A percentile compares a stretch with the other conserved stretches of the same genome.
Conservation (phyloP, 1,140 invertebrate species). For the Apis laboriosa region DNA sequence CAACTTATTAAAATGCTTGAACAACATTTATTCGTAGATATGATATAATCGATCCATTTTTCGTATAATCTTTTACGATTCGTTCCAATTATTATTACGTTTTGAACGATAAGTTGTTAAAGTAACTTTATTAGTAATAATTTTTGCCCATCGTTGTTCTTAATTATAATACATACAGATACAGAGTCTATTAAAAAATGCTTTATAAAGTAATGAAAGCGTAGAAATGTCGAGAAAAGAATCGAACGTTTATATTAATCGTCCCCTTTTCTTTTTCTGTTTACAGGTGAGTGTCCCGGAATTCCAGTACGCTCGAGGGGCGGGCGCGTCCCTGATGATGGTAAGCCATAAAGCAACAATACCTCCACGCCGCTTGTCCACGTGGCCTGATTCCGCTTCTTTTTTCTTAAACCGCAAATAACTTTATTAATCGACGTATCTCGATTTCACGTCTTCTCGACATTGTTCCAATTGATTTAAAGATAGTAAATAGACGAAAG, state of each 20-base stretch:
- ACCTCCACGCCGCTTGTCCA: constrained; percentile 25
- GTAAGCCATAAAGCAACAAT: constrained; percentile 62
- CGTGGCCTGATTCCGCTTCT: constrained; percentile 13
- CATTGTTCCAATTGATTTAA: background rate
- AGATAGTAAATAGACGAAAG: background rate
- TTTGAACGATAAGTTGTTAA: no score
- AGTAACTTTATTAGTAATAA: no score
- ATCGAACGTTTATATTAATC: background rate
- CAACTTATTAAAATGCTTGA: no score
- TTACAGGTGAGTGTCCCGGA: constrained; percentile 69
- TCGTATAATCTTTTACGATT: no score
- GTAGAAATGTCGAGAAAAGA: no score
- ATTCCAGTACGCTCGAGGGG: constrained; percentile 65
- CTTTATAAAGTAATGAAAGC: background rate
- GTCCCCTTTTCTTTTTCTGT: constrained; percentile 11
- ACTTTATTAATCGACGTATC: background rate
- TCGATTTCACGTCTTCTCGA: constrained; percentile 40
- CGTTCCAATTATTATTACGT: no score
- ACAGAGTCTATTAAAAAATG: no score
- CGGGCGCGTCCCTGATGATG: constrained; percentile 62
- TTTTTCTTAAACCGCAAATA: background rate
- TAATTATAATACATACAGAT: no score
- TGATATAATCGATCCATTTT: no score
- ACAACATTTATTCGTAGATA: no score
- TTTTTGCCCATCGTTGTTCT: no score